Conservation (phyloP, 1,140 invertebrate species). For the Drosophila littoralis region DNA sequence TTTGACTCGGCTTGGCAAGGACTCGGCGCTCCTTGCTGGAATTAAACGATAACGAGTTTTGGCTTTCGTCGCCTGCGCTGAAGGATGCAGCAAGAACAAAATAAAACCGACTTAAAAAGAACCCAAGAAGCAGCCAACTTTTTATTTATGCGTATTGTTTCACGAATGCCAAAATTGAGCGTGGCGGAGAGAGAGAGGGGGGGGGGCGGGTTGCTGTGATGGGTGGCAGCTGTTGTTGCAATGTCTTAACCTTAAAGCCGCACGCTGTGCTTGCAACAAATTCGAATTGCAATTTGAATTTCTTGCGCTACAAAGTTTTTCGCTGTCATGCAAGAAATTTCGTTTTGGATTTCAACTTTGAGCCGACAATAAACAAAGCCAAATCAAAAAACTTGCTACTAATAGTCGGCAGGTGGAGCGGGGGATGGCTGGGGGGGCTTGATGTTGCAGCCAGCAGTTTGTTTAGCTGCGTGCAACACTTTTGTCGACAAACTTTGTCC, state of each 20-base stretch:
- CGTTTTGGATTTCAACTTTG: conserved; percentile 50
- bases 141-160: conserved; percentile 77
- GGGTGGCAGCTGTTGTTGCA: conserved; percentile 10
- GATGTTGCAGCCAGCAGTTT: conserved; percentile 55
- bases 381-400: conserved; percentile 27
- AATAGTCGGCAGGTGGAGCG: not conserved
- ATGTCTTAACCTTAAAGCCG: conserved; percentile 24
- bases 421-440: not conserved
- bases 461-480: conserved; percentile 76
- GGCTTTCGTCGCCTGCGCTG: conserved; percentile 60
- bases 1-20: conserved; percentile 39
- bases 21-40: conserved; percentile 49
- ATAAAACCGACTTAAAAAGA: not conserved
- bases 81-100: not conserved
- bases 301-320: conserved; percentile 50
- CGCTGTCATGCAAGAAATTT: conserved; percentile 31
- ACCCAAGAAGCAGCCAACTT: conserved; percentile 37
- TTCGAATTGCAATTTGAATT: conserved; percentile 66
- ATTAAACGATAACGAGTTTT: conserved; percentile 82
- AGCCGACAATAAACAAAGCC: conserved; percentile 73
- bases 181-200: not conserved
- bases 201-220: no score
- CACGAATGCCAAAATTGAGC: conserved; percentile 14
- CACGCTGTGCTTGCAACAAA: conserved; percentile 30
- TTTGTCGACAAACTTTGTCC: conserved; percentile 64